Evolutionary conservation across 2,113 vertebrate species (phyloP), one percentile per base, ranked within the genome.

Genomic region (Alethe castanea): DNA sequence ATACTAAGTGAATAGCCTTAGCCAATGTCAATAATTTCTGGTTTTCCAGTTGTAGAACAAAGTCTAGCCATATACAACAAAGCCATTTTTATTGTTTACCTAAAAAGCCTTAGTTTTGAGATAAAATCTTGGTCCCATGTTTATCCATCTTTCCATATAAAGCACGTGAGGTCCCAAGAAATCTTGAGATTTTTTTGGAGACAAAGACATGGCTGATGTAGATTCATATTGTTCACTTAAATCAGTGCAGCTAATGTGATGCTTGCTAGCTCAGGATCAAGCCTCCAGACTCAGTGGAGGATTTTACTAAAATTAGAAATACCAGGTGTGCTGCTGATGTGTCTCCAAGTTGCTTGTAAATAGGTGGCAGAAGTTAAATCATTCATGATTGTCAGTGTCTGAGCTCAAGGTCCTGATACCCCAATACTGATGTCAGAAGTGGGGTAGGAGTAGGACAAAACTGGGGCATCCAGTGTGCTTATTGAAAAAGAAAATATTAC

Each of bases 1-100:
- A 78, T 77, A 73, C 22, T 45, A 50, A 87, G 42, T 16, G 11
- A 66, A 38, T 19, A 94, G 42, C 13, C 69, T 86, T 56, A 88
- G 42, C 64, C 67, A 95, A 82, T 40, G 33, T 57, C 69, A 92
- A n/a, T 62, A 92, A 79, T 59, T 66, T 79, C 53, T 89, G 26
- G n/a, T 78, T 65, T 86, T 91, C 38, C 91, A 72, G 70, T 56
- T 74, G 28, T 56, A 91, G 57, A 90, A 77, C 19, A 96, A 95
- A 94, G 93, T 25, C 6, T 23, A 88, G 62, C 50, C 74, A 48
- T 65, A 53, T 36, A 45, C 23, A 0, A n/a, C 57, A 38, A 69
- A 77, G 9, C 6, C 0, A 0, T 19, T 92, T 93, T 86, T 40
- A 84, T 19, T 80, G 64, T 77, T 96, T 88, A 69, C 67, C 26